Evolutionary conservation across 1,140 invertebrate genomes (phyloP).

Genomic region (Hypsibius dujardini): DNA sequence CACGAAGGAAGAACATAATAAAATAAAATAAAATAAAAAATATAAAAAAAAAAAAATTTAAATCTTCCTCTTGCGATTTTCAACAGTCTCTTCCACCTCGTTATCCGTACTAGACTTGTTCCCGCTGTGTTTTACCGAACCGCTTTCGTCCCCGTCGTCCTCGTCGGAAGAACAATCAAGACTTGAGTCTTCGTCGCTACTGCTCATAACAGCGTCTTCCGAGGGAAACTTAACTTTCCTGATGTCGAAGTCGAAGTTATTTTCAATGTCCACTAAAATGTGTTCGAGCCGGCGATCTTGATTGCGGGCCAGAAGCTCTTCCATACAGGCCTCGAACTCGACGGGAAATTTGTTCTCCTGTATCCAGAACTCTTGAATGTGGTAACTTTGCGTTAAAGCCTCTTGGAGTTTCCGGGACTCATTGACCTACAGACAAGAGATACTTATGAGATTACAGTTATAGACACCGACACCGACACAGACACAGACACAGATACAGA

Average conservation of each 20-base stretch:
- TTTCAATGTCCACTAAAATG: background rate
- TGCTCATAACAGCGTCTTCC: background rate
- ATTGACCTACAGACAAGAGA: background rate
- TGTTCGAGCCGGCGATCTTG: constrained; percentile 3
- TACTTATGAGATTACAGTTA: no score
- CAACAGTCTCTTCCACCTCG: no score
- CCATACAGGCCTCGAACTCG: background rate
- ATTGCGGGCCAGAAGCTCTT: background rate
- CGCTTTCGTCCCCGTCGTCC: background rate
- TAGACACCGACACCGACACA: no score
- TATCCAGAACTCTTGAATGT: constrained; percentile 10
- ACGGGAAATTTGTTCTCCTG: background rate
- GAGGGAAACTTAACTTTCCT: background rate
- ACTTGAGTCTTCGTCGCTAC: background rate
- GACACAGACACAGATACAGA: no score
- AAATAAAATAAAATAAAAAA: no score
- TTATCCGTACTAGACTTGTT: no score
- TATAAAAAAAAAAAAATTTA: no score
- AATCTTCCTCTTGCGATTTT: no score
- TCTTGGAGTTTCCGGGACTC: background rate
- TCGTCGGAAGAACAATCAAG: background rate
- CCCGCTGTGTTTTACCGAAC: no score
- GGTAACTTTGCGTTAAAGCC: background rate
- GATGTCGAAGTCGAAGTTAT: background rate
- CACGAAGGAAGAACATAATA: no score